These are phyloP conservation scores for Redunca redunca DNA, from an alignment of 2,113 vertebrate species.

Conservation along the genomic window DNA sequence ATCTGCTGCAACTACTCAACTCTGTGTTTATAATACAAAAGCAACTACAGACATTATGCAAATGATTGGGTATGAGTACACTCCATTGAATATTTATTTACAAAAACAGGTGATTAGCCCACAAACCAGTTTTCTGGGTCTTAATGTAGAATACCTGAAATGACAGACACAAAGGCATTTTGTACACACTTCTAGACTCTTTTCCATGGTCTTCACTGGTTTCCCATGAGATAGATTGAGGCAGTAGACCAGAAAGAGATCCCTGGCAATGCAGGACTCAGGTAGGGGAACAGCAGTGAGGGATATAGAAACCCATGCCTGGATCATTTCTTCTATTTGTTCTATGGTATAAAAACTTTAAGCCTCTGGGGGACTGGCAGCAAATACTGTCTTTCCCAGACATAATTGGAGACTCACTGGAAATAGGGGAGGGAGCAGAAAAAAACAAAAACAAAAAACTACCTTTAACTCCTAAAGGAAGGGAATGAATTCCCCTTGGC, in stretches of 20 bases:
- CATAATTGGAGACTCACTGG: not conserved
- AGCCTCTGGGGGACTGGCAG: not conserved
- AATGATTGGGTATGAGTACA: not conserved
- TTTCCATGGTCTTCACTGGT: not conserved
- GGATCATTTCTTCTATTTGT: not conserved
- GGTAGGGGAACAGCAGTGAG: not conserved
- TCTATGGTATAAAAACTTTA: not conserved
- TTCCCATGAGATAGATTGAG: not conserved
- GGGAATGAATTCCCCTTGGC: not conserved
- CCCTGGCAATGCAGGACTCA: not conserved
- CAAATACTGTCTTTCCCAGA: not conserved
- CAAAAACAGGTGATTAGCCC: not conserved
- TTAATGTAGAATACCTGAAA: not conserved
- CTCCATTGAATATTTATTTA: not conserved
- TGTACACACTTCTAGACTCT: not conserved
- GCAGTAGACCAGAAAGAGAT: not conserved
- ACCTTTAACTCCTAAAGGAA: not conserved
- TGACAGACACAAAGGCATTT: not conserved
- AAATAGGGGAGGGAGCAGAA: not conserved
- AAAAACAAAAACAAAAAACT: not conserved
- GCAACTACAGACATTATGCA: not conserved
- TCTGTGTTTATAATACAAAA: not conserved
- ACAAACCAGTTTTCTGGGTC: not conserved
- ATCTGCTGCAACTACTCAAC: not conserved
- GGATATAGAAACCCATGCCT: not conserved